Evolutionary conservation across 2,888 invertebrate genomes (phyloP).

Genomic region (Bruchidius siliquastri): DNA sequence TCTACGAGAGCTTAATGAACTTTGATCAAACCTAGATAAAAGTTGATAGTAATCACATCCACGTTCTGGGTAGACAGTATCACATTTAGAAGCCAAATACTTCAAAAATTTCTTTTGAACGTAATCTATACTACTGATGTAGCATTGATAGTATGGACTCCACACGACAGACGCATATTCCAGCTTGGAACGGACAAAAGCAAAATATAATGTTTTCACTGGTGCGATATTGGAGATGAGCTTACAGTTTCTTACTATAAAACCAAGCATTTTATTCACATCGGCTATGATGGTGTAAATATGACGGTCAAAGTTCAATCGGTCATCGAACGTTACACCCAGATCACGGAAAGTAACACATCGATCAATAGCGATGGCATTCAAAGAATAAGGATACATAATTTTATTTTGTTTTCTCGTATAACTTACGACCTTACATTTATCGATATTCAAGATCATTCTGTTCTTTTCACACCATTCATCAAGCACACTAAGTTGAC

Average conservation of each 20-base stretch:
- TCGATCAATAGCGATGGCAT: background rate
- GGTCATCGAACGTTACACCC: conserved; percentile 8
- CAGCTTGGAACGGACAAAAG: background rate
- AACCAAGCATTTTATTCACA: background rate
- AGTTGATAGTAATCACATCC: background rate
- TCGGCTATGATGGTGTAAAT: background rate
- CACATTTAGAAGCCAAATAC: background rate
- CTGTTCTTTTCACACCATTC: conserved; percentile 7
- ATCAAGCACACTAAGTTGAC: conserved; percentile 1
- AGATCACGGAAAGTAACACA: conserved; percentile 4
- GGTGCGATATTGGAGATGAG: background rate
- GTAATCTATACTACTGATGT: background rate
- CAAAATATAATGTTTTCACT: background rate
- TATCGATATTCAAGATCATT: conserved; percentile 8
- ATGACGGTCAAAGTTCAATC: conserved; percentile 1
- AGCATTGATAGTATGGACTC: background rate
- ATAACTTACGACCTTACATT: conserved; percentile 11
- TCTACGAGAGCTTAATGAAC: background rate
- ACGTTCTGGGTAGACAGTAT: background rate
- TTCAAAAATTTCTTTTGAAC: background rate
- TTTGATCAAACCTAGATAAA: background rate
- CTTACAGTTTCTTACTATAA: background rate
- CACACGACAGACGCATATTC: conserved; percentile 1
- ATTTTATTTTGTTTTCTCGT: background rate
- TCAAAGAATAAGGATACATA: background rate